Conservation (phyloP, 2,113 vertebrate species). For the Phoxinus phoxinus region DNA sequence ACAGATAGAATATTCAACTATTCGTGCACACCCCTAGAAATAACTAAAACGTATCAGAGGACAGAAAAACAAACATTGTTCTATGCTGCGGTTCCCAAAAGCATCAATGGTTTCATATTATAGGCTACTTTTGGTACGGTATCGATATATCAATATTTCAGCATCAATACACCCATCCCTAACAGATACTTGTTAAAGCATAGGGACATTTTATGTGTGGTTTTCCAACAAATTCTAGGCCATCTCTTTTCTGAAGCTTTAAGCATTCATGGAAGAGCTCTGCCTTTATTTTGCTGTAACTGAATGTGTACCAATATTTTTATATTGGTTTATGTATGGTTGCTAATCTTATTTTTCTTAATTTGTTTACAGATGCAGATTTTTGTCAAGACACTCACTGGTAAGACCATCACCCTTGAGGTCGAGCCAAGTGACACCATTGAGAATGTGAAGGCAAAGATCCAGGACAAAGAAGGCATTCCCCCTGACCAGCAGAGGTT, state of each 20-base stretch:
- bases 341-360: background rate
- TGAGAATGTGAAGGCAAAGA: slow-evolving; percentile 71
- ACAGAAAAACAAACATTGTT: no score
- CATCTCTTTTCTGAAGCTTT: background rate
- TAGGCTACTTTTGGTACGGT: no score
- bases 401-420: no score
- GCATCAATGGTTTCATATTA: no score
- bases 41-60: no score
- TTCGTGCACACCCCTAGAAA: no score
- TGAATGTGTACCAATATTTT: background rate
- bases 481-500: no score
- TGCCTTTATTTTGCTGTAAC: background rate
- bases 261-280: background rate
- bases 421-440: slow-evolving; percentile 75
- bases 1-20: no score
- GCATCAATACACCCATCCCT: no score
- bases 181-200: background rate
- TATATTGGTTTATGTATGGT: background rate
- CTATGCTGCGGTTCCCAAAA: no score
- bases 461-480: no score
- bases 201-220: background rate
- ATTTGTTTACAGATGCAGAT: slow-evolving; percentile 73
- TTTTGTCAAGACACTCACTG: slow-evolving; percentile 44
- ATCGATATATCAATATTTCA: no score
- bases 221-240: background rate